Base-by-base conservation (phyloP, 2,113 vertebrate species). In the Alethe diademata region DNA sequence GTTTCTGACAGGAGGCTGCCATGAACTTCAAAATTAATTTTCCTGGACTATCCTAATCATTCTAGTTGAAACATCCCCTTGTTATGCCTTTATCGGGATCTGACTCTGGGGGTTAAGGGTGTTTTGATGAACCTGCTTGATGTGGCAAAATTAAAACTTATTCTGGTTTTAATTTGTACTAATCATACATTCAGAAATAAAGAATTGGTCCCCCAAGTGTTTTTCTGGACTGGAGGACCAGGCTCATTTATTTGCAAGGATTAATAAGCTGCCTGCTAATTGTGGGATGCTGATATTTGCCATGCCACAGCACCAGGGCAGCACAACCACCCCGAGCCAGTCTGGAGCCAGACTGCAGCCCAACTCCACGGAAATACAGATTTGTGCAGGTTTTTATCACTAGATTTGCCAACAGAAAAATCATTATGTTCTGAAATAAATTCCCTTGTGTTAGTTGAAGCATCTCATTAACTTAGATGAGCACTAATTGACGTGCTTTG, bases 121-220 rank as follows among this genome's bases (percentile, higher is more conserved):
- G 19, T 91, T 81, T 88, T 76, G 93, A 95, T 96, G 93, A 93
- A 85, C 80, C 73, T 40, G 78, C 75, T 54, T 53, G n/a, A 85
- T 94, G 43, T 79, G 78, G 70, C 26, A 28, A 92, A 96, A 88
- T 93, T 92, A 76, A 91, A 97, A 90, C 76, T 96, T 92, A 89
- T 94, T 95, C 38, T 79, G 76, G 54, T 67, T 96, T 97, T 97
- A 97, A 97, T 97, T 87, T 96, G 90, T 91, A 94, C 88, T 97
- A 97, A 97, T 97, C 86, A 78, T 45, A 19, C 65, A 40, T 78
- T 97, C 28, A 14, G 88, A 94, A 95, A 72, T 95, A 95, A 96
- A 95, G 86, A 93, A 95, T 96, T 94, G 82, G 57, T 96, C 97
- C 95, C 95, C 58, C 86, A 93, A 90, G 96, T 78, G 74, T 65